phyloP scores from a whole-genome alignment of 1,140 invertebrate species.

The Nymphalis io region DNA sequence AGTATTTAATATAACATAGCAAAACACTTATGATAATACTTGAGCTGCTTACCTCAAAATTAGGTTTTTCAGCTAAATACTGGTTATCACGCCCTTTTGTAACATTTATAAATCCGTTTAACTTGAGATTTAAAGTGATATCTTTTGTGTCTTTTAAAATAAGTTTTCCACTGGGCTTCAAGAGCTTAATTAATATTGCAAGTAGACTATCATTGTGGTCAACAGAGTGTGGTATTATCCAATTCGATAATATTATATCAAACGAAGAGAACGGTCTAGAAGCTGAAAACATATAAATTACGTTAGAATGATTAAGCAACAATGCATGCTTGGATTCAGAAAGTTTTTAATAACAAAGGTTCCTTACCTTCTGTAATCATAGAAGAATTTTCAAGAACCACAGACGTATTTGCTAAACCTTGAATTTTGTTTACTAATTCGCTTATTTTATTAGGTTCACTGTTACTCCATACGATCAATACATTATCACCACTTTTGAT shows the following conservation, averaged over 20 bases:
- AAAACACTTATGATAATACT: no score
- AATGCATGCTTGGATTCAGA: no score
- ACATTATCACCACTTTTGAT: constrained; percentile 66
- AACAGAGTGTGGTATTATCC: constrained; percentile 66
- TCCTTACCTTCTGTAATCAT: constrained; percentile 69
- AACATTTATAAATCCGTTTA: constrained; percentile 84
- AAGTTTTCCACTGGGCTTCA: constrained; percentile 83
- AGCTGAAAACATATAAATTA: constrained; percentile 54
- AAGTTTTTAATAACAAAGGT: neutral
- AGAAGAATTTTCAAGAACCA: constrained; percentile 75
- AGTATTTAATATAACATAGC: no score
- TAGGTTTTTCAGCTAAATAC: constrained; percentile 82
- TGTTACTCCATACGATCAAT: constrained; percentile 68
- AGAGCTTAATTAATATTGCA: constrained; percentile 79
- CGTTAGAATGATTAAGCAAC: no score
- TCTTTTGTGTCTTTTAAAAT: constrained; percentile 70
- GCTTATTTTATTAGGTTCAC: constrained; percentile 57
- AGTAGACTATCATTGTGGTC: constrained; percentile 78
- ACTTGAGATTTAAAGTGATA: constrained; percentile 80
- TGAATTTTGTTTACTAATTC: constrained; percentile 68
- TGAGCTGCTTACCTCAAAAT: constrained; percentile 86
- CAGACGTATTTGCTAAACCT: constrained; percentile 48
- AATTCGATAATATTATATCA: constrained; percentile 82
- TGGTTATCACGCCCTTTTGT: constrained; percentile 67
- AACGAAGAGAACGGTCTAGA: constrained; percentile 81